Evolutionary conservation across 2,113 vertebrate species (phyloP).

Genomic region (Electrona antarctica): DNA sequence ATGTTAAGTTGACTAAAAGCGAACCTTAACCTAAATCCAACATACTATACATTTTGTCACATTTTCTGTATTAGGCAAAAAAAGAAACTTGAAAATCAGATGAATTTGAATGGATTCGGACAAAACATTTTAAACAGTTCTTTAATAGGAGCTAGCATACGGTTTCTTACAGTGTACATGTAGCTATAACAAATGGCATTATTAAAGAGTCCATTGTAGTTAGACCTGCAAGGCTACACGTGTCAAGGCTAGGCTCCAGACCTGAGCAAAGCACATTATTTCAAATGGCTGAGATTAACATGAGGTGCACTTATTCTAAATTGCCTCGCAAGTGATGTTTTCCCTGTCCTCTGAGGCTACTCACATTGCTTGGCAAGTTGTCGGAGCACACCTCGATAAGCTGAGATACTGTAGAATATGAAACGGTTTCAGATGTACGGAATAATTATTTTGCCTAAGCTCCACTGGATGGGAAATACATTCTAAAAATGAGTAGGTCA

Average conservation of each 20-base stretch:
- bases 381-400: constrained; percentile 14
- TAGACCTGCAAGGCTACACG: constrained; percentile 56
- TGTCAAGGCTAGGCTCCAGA: constrained; percentile 59
- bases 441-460: constrained; percentile 24
- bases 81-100: neutral
- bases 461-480: constrained; percentile 52
- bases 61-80: no score
- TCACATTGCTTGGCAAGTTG: constrained; percentile 18
- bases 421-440: constrained; percentile 27
- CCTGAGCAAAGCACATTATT: constrained; percentile 55
- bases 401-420: neutral
- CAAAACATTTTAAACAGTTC: neutral
- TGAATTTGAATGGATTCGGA: constrained; percentile 19
- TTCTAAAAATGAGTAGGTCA: constrained; percentile 56
- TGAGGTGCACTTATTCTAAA: constrained; percentile 11
- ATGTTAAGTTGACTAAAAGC: neutral
- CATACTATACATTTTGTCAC: constrained; percentile 5
- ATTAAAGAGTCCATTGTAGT: constrained; percentile 21
- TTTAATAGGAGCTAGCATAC: constrained; percentile 19
- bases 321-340: constrained; percentile 19
- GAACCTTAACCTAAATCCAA: constrained; percentile 17
- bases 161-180: constrained; percentile 10
- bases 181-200: constrained; percentile 25
- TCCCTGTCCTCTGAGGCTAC: constrained; percentile 16
- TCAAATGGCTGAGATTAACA: constrained; percentile 32